Conservation (phyloP, 2,888 invertebrate genomes). For the Lochmaea capreae region DNA sequence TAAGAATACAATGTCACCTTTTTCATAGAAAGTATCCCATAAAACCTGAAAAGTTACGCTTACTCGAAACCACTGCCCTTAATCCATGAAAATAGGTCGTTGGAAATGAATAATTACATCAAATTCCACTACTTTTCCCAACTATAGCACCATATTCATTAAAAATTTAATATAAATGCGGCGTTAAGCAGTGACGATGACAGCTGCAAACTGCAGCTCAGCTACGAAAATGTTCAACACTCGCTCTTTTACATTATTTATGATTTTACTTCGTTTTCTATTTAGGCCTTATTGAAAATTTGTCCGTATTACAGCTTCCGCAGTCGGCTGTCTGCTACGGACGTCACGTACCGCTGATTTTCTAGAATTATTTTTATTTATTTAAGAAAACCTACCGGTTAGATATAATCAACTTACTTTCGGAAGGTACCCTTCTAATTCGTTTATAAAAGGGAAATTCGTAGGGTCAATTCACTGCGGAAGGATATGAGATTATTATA, state of each 20-base stretch:
- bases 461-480: background rate
- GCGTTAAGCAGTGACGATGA: slow-evolving; percentile 18
- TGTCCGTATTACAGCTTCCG: background rate
- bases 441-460: slow-evolving; percentile 6
- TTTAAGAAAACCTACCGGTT: slow-evolving; percentile 14
- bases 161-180: slow-evolving; percentile 25
- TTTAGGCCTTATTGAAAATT: slow-evolving; percentile 6
- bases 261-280: slow-evolving; percentile 22
- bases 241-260: slow-evolving; percentile 31
- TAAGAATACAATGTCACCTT: too few relatives aligned
- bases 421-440: background rate
- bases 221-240: slow-evolving; percentile 21
- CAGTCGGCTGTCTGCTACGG: background rate
- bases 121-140: slow-evolving; percentile 23
- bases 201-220: slow-evolving; percentile 17
- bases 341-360: slow-evolving; percentile 12
- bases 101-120: slow-evolving; percentile 26
- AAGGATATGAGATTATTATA: background rate
- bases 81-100: background rate
- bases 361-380: slow-evolving; percentile 11
- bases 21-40: too few relatives aligned
- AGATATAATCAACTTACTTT: slow-evolving; percentile 6
- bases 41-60: background rate
- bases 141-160: slow-evolving; percentile 28
- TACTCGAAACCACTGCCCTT: background rate